phyloP scores from a whole-genome alignment of 2,888 invertebrate genomes.

The Drosophila mayaguana region DNA sequence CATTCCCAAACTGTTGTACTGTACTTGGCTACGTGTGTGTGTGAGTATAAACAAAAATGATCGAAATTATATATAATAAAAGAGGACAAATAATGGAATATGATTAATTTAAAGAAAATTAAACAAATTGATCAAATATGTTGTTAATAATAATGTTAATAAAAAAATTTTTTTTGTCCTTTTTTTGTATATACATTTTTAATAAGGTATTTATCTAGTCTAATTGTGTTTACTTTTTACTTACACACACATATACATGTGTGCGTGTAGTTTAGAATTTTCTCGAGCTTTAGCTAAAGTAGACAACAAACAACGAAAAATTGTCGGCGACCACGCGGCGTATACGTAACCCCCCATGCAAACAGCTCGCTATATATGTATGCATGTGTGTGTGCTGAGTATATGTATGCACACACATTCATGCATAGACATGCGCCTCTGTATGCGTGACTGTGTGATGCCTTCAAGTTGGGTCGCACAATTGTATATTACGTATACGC shows the following conservation, averaged over 20 bases:
- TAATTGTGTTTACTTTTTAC: conserved; percentile 12
- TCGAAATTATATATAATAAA: conserved; percentile 26
- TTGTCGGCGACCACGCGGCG: conserved; percentile 75
- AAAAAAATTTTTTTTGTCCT: not conserved
- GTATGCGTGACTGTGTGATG: conserved; percentile 14
- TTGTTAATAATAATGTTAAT: conserved; percentile 7
- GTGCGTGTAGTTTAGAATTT: conserved; percentile 50
- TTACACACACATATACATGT: not conserved
- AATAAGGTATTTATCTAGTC: conserved; percentile 3
- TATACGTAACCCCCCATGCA: conserved; percentile 71
- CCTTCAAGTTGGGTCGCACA: conserved; percentile 47
- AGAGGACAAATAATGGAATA: not conserved
- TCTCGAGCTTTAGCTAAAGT: conserved; percentile 35
- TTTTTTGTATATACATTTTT: conserved; percentile 3
- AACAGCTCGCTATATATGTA: conserved; percentile 3
- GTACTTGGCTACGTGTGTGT: not conserved
- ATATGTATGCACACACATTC: not conserved
- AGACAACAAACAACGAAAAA: conserved; percentile 38
- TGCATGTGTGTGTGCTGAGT: conserved; percentile 1
- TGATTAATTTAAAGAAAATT: not conserved
- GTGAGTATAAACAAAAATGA: conserved; percentile 65
- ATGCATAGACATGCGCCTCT: not conserved
- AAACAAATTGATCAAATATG: too few relatives aligned
- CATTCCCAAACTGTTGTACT: not conserved
- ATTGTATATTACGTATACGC: conserved; percentile 64